Percentiles rank a stretch among this genome's conserved stretches.
These are phyloP conservation scores for Zaprionus inermis DNA, from an alignment of 1,140 invertebrate species.

Conservation along the genomic window DNA sequence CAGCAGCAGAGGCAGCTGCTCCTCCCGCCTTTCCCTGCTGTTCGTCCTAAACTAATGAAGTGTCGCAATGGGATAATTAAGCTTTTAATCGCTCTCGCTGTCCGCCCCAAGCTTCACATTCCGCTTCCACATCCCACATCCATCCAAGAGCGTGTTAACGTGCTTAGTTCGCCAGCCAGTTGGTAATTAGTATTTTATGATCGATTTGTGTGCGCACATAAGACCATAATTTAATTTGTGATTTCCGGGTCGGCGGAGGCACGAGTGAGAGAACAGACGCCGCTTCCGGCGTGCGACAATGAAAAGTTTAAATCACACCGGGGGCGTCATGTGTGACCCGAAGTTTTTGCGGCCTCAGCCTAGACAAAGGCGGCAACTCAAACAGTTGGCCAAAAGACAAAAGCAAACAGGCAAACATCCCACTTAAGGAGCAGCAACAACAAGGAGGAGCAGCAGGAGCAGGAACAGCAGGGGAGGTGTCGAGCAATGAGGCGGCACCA, in stretches of 20 bases:
- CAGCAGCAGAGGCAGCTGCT: slow-evolving; percentile 8
- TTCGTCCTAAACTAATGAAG: slow-evolving; percentile 78
- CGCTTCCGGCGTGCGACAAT: slow-evolving; percentile 23
- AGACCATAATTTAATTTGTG: slow-evolving; percentile 75
- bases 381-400: slow-evolving; percentile 68
- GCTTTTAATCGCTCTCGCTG: slow-evolving; percentile 73
- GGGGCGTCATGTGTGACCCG: slow-evolving; percentile 41
- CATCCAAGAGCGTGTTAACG: slow-evolving; percentile 56
- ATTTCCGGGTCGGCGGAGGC: slow-evolving; percentile 31
- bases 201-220: slow-evolving; percentile 76
- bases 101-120: slow-evolving; percentile 16
- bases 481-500: slow-evolving; percentile 20
- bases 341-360: slow-evolving; percentile 64
- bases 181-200: slow-evolving; percentile 80
- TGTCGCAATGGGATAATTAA: slow-evolving; percentile 82
- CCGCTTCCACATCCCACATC: not conserved
- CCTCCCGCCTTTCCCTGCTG: slow-evolving; percentile 1
- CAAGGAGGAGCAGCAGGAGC: not conserved
- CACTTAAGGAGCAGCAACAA: slow-evolving; percentile 53
- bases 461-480: not conserved
- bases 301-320: slow-evolving; percentile 54
- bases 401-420: slow-evolving; percentile 59
- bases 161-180: slow-evolving; percentile 47
- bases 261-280: not conserved
- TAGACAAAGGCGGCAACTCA: slow-evolving; percentile 69